Base-by-base conservation (phyloP, 1,140 invertebrate species). In the Pteromalus puparum region DNA sequence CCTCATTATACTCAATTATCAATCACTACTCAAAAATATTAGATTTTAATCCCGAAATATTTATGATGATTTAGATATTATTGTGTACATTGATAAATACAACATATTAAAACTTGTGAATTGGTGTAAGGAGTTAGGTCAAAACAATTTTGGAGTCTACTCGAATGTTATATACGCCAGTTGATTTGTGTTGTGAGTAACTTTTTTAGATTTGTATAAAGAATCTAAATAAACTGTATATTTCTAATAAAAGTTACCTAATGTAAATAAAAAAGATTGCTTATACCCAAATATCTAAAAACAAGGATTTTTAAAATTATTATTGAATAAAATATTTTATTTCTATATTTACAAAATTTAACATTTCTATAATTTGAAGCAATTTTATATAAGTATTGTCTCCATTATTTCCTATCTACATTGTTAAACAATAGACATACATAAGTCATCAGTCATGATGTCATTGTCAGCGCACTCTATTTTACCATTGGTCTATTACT, bases 241-340 rank as follows among this genome's bases (percentile, higher is more conserved):
- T 91, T 91, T 91, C 83, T 89, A 90, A 90, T 90, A 90, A 91
- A 89, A 86, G 84, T 85, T 86, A 87, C 70, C 53, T 80, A 86
- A 87, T 87, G 85, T 87, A 79, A 80, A 80, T 68, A 80, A 24
- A 0, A 70, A 13, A 0, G 4, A 13, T 70, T 48, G 9, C 46
- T 76, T 48, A n/a, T 46, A 53, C 34, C 30, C 26, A 24, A 74
- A 38, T 34, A 74, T 74, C 34, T 74, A 10, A 21, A 38, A 74
- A 7, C 38, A 26, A n/a, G 21, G 42, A n/a, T 2, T 42, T 3
- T 24, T 42, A 30, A 74, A 38, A 38, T 34, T 42, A 74, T 42
- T 34, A 74, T 74, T n/a, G 5, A n/a, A 30, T 67, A 28, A 68
- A 80, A 46, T 24, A 24, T 21, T 5, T 30, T 34, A 34, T 34